Percentiles rank a stretch among this genome's conserved stretches.
These are phyloP conservation scores for Aspidiotus rigidus DNA, from an alignment of 2,888 invertebrate genomes.

Conservation along the genomic window DNA sequence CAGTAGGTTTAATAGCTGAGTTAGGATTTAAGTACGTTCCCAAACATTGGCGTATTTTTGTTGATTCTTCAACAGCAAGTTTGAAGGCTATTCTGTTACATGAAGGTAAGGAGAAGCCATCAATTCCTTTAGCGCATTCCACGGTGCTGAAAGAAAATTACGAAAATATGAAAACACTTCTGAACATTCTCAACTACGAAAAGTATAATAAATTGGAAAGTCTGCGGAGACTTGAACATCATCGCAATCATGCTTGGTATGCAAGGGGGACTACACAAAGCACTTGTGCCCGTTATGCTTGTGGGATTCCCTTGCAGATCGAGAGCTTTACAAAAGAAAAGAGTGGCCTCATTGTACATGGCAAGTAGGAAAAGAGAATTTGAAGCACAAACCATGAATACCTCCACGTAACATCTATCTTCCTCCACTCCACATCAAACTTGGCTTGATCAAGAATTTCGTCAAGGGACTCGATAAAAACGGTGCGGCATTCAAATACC, in stretches of 20 bases:
- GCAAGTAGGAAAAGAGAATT: background rate
- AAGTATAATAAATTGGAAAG: constrained; percentile 24
- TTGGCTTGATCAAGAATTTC: constrained; percentile 15
- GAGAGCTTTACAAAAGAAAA: constrained; percentile 38
- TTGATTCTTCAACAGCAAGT: too few relatives aligned
- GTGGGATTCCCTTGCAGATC: constrained; percentile 39
- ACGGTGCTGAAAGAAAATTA: constrained; percentile 26
- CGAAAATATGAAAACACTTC: constrained; percentile 23
- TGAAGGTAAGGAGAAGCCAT: too few relatives aligned
- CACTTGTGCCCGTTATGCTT: constrained; percentile 32
- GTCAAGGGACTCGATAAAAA: constrained; percentile 29
- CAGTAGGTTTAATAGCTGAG: too few relatives aligned
- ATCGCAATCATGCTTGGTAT: constrained; percentile 26
- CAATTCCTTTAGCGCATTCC: constrained; percentile 18
- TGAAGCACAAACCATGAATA: background rate
- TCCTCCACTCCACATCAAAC: constrained; percentile 11
- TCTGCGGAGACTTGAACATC: constrained; percentile 30
- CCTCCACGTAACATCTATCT: constrained; percentile 4
- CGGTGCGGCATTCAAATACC: background rate
- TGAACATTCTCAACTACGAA: constrained; percentile 23
- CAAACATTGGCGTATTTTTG: too few relatives aligned
- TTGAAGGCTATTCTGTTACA: too few relatives aligned
- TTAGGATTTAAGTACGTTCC: too few relatives aligned
- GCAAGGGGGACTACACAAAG: constrained; percentile 28
- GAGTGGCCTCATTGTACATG: constrained; percentile 9